Evolutionary conservation across 2,797 vertebrate genomes (phyloP), one percentile per base, ranked within the genome.

Genomic region (Sternotherus odoratus): DNA sequence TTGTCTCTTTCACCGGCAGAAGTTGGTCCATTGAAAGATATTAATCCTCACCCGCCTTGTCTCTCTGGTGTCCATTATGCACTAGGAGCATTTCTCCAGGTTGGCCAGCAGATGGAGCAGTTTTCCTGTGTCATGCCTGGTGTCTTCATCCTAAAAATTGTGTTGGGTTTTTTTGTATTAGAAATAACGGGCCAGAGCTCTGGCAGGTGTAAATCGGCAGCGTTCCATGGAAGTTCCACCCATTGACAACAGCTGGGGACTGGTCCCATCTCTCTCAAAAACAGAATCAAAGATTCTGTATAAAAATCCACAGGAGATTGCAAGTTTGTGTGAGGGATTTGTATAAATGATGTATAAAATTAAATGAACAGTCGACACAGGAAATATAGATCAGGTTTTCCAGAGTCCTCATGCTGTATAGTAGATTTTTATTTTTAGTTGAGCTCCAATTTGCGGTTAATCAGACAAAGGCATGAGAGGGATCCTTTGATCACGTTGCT

Each of bases 21-120:
- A n/a, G 66, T 69, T 69, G n/a, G 19, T 24, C 36, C 11, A 36
- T 21, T 69, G 23, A 69, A 69, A 69, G 11, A 36, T 23, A 39
- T 36, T 24, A 36, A n/a, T n/a, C 66, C 66, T n/a, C 33, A 21
- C 13, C 33, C 60, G n/a, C 60, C 36, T 39, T 24, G 19, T 39
- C n/a, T 69, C n/a, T 69, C 21, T 21, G 1, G 10, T 5, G 24
- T 53, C 28, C 80, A 33, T 54, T 36, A 15, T 77, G 17, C 6
- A 11, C 16, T 63, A 72, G 10, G 75, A 16, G 92, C 60, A 93
- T 60, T 96, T 87, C 91, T 43, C 81, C 9, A 0, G 28, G 5
- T 36, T 12, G 87, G 82, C 96, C 98, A 97, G 98, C 94, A 98
- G 98, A 97, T 98, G 98, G 98, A 92, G 91, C 79, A 91, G 92